Evolutionary conservation across 2,113 vertebrate species (phyloP).

Genomic region (Corydoras sp.): DNA sequence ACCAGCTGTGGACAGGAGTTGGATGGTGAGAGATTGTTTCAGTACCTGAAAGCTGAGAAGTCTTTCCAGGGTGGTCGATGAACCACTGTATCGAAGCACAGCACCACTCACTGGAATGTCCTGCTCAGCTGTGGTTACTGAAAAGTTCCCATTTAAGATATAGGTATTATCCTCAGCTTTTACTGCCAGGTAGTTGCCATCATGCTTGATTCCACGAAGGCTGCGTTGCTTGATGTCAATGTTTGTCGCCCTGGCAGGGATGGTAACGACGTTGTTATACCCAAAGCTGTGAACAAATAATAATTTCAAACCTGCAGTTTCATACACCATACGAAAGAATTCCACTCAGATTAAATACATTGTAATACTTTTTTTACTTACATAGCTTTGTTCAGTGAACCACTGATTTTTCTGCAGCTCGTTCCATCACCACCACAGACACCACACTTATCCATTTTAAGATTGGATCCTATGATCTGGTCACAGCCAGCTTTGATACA

Average conservation of each 20-base stretch:
- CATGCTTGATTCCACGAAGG: slow-evolving; percentile 77
- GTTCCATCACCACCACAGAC: slow-evolving; percentile 83
- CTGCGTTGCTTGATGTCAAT: slow-evolving; percentile 95
- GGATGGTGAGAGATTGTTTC: slow-evolving; percentile 76
- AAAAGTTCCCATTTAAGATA: slow-evolving; percentile 89
- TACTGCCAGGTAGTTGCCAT: slow-evolving; percentile 88
- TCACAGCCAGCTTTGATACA: slow-evolving; percentile 97
- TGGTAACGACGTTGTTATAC: slow-evolving; percentile 89
- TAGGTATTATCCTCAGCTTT: slow-evolving; percentile 74
- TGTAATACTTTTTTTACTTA: slow-evolving; percentile 51
- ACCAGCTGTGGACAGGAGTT: slow-evolving; percentile 76
- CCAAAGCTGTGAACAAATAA: slow-evolving; percentile 70
- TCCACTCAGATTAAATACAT: too few relatives aligned
- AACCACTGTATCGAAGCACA: slow-evolving; percentile 89
- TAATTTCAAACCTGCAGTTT: too few relatives aligned
- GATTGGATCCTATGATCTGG: slow-evolving; percentile 82
- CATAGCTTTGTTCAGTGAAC: slow-evolving; percentile 80
- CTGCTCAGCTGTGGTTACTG: slow-evolving; percentile 85
- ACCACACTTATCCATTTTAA: slow-evolving; percentile 89
- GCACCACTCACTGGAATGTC: slow-evolving; percentile 83
- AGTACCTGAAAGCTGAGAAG: slow-evolving; percentile 87
- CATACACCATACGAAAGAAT: not conserved
- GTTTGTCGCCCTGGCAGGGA: slow-evolving; percentile 87
- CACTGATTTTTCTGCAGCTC: slow-evolving; percentile 82
- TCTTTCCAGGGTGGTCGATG: slow-evolving; percentile 84